Evolutionary conservation across 2,888 invertebrate genomes (phyloP).

Genomic region (Gari tellinella): DNA sequence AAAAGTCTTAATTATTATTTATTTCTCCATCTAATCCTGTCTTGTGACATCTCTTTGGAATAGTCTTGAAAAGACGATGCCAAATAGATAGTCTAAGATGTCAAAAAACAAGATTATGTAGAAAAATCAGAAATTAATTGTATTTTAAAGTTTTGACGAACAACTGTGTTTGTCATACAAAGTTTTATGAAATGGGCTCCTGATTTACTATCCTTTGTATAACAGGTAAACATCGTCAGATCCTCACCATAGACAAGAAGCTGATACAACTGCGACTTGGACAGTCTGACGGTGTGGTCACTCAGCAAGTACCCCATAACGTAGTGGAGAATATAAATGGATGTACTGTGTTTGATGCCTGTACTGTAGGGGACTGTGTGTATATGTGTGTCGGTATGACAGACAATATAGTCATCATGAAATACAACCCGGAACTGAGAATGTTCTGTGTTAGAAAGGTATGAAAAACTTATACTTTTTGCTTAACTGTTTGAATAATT

Average conservation of each 20-base stretch:
- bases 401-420: conserved; percentile 84
- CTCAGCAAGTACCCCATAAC: conserved; percentile 70
- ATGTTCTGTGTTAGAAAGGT: conserved; percentile 82
- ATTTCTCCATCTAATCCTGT: too few relatives aligned
- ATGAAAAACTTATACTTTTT: conserved; percentile 1
- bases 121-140: too few relatives aligned
- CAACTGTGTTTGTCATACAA: too few relatives aligned
- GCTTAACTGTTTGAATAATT: too few relatives aligned
- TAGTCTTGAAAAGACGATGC: too few relatives aligned
- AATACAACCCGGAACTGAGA: conserved; percentile 86
- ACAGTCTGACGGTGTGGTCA: conserved; percentile 70
- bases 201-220: too few relatives aligned
- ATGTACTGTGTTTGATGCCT: conserved; percentile 84
- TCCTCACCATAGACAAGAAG: conserved; percentile 76
- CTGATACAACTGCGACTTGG: conserved; percentile 75
- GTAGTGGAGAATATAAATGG: conserved; percentile 82
- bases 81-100: too few relatives aligned
- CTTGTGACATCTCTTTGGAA: too few relatives aligned
- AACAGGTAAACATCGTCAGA: conserved; percentile 75
- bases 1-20: too few relatives aligned
- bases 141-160: too few relatives aligned
- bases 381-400: conserved; percentile 84
- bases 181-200: too few relatives aligned
- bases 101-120: too few relatives aligned
- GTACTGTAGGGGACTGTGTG: conserved; percentile 70